Percentiles rank a stretch among this genome's conserved stretches.
Evolutionary conservation across 2,888 invertebrate genomes (phyloP).

Genomic region (Melanostoma mellinum): DNA sequence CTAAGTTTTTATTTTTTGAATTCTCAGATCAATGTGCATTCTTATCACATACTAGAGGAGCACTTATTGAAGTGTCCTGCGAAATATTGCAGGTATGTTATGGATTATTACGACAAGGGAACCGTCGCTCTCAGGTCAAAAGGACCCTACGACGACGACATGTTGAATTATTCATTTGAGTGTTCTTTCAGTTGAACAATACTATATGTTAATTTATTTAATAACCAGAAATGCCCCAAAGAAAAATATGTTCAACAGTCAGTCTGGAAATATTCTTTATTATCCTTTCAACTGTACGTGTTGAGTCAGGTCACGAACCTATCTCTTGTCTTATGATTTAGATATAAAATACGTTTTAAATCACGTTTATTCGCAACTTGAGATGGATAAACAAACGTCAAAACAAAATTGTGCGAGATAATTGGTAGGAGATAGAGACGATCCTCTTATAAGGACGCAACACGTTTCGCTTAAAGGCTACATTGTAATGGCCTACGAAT

Average conservation of each 20-base stretch:
- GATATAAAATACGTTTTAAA: constrained; percentile 48
- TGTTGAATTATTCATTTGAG: constrained; percentile 16
- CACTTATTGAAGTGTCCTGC: too few species aligned
- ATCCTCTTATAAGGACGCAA: constrained; percentile 60
- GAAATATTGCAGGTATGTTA: too few species aligned
- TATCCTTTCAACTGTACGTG: constrained; percentile 52
- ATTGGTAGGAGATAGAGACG: constrained; percentile 31
- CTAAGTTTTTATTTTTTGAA: not conserved
- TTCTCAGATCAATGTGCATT: constrained; percentile 3
- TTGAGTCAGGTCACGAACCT: constrained; percentile 62
- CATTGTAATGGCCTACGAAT: constrained; percentile 66
- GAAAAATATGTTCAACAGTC: constrained; percentile 55
- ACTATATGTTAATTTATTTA: not conserved
- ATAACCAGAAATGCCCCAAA: constrained; percentile 52
- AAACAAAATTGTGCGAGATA: constrained; percentile 40
- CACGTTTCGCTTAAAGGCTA: constrained; percentile 61
- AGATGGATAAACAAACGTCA: constrained; percentile 8
- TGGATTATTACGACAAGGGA: too few species aligned
- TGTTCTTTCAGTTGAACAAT: constrained; percentile 1
- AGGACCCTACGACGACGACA: not conserved
- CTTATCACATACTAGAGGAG: too few species aligned
- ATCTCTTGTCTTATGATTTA: constrained; percentile 20
- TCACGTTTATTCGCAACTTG: constrained; percentile 63
- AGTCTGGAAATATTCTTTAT: constrained; percentile 51
- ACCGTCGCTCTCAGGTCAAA: not conserved